Evolutionary conservation across 2,113 vertebrate genomes (phyloP), one percentile per base, ranked within the genome.

Genomic region (Clarias batrachus): DNA sequence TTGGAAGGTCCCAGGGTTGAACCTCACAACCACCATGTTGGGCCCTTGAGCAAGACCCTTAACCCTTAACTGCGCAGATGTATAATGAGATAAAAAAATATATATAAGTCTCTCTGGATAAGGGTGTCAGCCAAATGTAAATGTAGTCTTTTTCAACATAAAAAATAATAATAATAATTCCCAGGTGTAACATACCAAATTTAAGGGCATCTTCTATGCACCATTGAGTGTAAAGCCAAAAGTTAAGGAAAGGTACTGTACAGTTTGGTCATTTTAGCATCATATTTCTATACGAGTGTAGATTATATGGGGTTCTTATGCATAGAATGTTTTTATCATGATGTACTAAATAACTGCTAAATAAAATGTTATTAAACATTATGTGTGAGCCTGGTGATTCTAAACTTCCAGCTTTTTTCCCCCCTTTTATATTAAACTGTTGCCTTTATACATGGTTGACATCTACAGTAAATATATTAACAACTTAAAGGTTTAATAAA

Each of bases 401-500:
- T 23, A 73, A 73, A 33, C 30, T 33, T 33, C 30, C 30, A 33
- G 30, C 30, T 33, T 33, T 33, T 9, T 13, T 14, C 4, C 37
- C 37, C 23, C 48, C 4, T 33, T 62, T 81, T 37, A 62, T 81
- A 37, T 17, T 21, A 81, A 60, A 62, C 60, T 33, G 57, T 30
- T 62, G 56, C 27, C 33, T 63, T 81, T 81, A 81, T 81, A 81
- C 59, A 81, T 33, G 21, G 14, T 63, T 37, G 10, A 63, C 59
- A 81, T 63, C 12, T 3, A 37, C 33, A 37, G 33, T 41, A 63
- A 62, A 81, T 12, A 25, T 1, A 25, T 63, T 41, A 81, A 63
- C 59, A 63, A 37, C 33, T 37, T 37, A 37, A 37, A 37, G 2
- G 2, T 37, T 81, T 54, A 77, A 16, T 77, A 12, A 56, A 77